Evolutionary conservation across 2,113 vertebrate genomes (phyloP).

Genomic region (Typhlomys cinereus): DNA sequence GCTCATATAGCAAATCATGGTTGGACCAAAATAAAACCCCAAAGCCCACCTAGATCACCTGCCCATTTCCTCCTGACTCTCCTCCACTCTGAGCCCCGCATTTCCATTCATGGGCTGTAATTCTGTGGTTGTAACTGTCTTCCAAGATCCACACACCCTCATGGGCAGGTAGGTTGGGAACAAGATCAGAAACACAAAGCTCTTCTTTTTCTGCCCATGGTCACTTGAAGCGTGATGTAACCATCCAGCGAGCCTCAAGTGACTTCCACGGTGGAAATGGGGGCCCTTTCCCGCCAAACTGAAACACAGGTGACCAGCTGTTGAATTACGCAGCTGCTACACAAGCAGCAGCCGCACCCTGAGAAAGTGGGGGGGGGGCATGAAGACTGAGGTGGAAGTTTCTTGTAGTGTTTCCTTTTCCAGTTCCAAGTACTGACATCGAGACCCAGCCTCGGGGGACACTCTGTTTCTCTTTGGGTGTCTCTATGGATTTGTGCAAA

Average conservation of each 20-base stretch:
- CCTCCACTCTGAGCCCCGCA: fast-evolving
- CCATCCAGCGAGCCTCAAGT: conserved; percentile 60
- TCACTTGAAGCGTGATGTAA: conserved; percentile 68
- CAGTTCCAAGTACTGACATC: conserved; percentile 62
- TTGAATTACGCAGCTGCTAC: not conserved
- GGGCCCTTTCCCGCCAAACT: conserved; percentile 64
- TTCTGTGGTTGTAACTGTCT: conserved; percentile 46
- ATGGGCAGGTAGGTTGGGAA: not conserved
- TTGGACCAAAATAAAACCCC: not conserved
- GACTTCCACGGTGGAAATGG: conserved; percentile 70
- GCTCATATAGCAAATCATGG: not conserved
- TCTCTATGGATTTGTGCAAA: conserved; percentile 59
- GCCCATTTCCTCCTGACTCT: fast-evolving
- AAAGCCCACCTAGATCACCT: fast-evolving
- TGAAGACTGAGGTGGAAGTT: conserved; percentile 62
- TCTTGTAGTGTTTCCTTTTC: conserved; percentile 58
- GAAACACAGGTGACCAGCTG: conserved; percentile 60
- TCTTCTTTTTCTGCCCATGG: conserved; percentile 53
- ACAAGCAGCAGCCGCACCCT: not conserved
- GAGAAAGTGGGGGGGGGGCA: conserved; percentile 64
- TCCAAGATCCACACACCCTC: not conserved
- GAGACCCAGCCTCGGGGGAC: conserved; percentile 16
- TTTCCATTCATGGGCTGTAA: not conserved
- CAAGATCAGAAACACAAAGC: conserved; percentile 31
- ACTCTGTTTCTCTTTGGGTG: conserved; percentile 47